A percentile compares a stretch with the other conserved stretches of the same genome.
phyloP scores from a whole-genome alignment of 2,797 vertebrate species.

The Gymnoscopelus microlampas region DNA sequence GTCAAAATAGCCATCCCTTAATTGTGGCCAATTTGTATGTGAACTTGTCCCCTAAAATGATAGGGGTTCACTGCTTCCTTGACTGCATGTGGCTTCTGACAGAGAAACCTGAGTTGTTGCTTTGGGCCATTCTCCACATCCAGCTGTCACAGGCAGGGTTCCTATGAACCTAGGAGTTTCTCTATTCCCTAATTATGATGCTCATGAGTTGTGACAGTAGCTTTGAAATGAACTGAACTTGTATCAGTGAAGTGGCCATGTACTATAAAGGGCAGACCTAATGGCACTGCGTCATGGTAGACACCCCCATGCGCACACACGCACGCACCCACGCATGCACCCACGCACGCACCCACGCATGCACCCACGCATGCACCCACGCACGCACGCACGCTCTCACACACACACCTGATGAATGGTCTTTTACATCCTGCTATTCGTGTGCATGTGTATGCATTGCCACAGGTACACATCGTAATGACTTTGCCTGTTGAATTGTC shows the following conservation, averaged over 20 bases:
- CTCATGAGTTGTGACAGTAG: not conserved
- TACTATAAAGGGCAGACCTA: not conserved
- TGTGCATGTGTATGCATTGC: too few species aligned
- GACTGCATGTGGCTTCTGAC: too few species aligned
- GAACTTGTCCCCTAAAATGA: too few species aligned
- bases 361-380: not conserved
- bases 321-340: not conserved
- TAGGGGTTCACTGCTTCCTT: too few species aligned
- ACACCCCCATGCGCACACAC: too few species aligned
- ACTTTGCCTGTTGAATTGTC: not conserved
- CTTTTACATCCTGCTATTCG: too few species aligned
- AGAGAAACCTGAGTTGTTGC: too few species aligned
- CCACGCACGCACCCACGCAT: not conserved
- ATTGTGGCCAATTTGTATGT: too few species aligned
- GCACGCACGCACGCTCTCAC: conserved; percentile 1
- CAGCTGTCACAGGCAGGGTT: not conserved
- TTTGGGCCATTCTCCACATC: not conserved
- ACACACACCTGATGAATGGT: not conserved
- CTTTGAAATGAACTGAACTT: not conserved
- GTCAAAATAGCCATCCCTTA: too few species aligned
- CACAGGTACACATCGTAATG: not conserved
- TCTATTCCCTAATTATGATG: not conserved
- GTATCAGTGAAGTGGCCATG: not conserved
- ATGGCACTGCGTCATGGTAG: too few species aligned
- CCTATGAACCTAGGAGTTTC: not conserved